Percentiles rank a stretch among this genome's conserved stretches.
Conservation (phyloP, 2,888 invertebrate species). For the Oxytorus armatus region DNA sequence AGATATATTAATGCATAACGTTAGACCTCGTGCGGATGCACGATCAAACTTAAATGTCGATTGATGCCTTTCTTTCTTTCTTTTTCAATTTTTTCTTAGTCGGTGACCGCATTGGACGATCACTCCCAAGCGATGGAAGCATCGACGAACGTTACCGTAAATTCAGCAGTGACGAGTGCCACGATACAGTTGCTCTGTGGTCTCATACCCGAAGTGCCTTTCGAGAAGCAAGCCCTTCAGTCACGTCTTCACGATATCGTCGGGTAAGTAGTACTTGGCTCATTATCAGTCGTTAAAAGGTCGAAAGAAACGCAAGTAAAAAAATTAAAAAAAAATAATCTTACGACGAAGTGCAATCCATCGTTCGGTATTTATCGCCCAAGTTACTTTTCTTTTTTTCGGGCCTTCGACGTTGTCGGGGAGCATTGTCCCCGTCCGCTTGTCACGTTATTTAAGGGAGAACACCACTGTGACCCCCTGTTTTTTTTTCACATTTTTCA, state of each 20-base stretch:
- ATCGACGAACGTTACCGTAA: constrained; percentile 76
- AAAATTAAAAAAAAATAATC: too few species aligned
- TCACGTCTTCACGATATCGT: constrained; percentile 86
- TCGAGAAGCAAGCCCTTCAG: constrained; percentile 82
- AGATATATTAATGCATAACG: neutral
- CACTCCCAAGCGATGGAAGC: constrained; percentile 79
- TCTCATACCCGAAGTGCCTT: constrained; percentile 85
- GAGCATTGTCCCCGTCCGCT: too few species aligned
- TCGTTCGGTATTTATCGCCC: too few species aligned
- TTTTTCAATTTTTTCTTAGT: constrained; percentile 69
- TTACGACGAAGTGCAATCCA: too few species aligned
- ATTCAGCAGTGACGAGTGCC: constrained; percentile 84
- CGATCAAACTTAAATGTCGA: too few species aligned
- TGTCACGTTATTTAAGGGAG: too few species aligned
- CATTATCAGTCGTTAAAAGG: neutral
- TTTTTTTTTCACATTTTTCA: too few species aligned
- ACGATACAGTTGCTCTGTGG: constrained; percentile 86
- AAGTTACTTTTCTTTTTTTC: too few species aligned
- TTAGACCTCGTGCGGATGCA: too few species aligned
- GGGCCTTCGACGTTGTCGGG: too few species aligned
- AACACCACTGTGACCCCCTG: too few species aligned
- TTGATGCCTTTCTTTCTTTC: neutral
- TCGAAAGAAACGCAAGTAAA: too few species aligned
- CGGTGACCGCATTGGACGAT: constrained; percentile 79
- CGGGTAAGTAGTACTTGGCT: constrained; percentile 84